Base-by-base conservation (phyloP, 2,888 invertebrate genomes). In the Himalopsyche kuldschensis region DNA sequence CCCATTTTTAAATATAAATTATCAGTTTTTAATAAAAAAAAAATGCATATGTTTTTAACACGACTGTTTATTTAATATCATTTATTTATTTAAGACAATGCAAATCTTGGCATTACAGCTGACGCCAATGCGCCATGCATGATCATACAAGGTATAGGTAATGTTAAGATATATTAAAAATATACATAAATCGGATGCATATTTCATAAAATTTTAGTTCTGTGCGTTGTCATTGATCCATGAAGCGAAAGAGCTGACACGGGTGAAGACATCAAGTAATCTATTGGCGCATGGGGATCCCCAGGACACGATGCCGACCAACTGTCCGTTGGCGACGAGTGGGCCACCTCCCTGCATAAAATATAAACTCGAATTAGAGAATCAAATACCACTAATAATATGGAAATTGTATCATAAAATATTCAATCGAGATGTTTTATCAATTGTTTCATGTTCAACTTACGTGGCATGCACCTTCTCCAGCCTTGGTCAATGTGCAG, bases 381-480 rank as follows among this genome's bases (percentile, higher is more conserved):
- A 41, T 5, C 6, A 8, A 8, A 41, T n/a, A 41, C 41, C 5
- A 41, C 41, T 11, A 41, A 5, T 41, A 11, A 5, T 41, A 5
- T 41, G 11, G 41, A 41, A 11, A 5, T 41, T 41, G 41, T 5
- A 11, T 41, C 6, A 41, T 41, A 41, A 41, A 41, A 41, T 5
- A 41, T 5, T 5, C 47, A 10, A 47, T 1, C 47, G 11, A 47
- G 32, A 47, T 3, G n/a, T 10, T 10, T 4, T 10, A 0, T 11
- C 4, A 10, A 10, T 47, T n/a, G 11, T 47, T 47, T n/a, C 5
- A 55, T 6, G 6, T 1, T 55, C 2, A 1, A 84, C 93, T 92
- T 88, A 93, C 94, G 87, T 93, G 93, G 87, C 94, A 94, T 86
- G 94, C 93, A 0, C 94, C 94, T 89, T 94, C 92, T 0, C 94